A percentile compares a stretch with the other conserved stretches of the same genome.
Evolutionary conservation across 2,113 vertebrate species (phyloP).

Genomic region (Neotoma lepida): DNA sequence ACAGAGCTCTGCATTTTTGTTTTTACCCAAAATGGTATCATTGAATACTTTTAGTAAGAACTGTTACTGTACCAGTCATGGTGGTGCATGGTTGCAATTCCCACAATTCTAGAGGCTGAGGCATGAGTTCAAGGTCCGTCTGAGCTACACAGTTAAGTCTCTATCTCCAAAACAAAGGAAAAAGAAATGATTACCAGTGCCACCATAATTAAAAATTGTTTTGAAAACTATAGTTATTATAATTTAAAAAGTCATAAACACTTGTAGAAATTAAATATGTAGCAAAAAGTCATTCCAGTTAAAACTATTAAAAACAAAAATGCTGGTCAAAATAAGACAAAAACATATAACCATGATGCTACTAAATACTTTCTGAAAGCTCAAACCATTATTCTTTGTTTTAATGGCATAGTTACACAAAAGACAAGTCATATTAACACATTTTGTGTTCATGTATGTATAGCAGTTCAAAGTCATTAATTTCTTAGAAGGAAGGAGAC

Average conservation of each 20-base stretch:
- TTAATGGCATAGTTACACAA: slow-evolving; percentile 22
- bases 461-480: slow-evolving; percentile 26
- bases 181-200: background rate
- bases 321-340: slow-evolving; percentile 8
- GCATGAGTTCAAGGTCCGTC: background rate
- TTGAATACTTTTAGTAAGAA: background rate
- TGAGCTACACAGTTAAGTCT: background rate
- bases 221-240: background rate
- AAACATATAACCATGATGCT: background rate
- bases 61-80: background rate
- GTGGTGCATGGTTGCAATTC: background rate
- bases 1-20: slow-evolving; percentile 20
- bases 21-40: slow-evolving; percentile 47
- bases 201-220: background rate
- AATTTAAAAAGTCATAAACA: background rate
- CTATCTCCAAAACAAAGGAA: background rate
- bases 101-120: background rate
- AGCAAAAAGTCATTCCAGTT: background rate
- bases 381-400: slow-evolving; percentile 49
- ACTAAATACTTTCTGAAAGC: slow-evolving; percentile 45
- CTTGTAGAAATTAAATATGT: background rate
- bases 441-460: background rate
- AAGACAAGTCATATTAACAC: slow-evolving; percentile 35
- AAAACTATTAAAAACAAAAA: background rate
- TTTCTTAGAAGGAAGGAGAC: background rate